Conservation (phyloP, 2,113 vertebrate species). For the Myotis yumanensis region DNA sequence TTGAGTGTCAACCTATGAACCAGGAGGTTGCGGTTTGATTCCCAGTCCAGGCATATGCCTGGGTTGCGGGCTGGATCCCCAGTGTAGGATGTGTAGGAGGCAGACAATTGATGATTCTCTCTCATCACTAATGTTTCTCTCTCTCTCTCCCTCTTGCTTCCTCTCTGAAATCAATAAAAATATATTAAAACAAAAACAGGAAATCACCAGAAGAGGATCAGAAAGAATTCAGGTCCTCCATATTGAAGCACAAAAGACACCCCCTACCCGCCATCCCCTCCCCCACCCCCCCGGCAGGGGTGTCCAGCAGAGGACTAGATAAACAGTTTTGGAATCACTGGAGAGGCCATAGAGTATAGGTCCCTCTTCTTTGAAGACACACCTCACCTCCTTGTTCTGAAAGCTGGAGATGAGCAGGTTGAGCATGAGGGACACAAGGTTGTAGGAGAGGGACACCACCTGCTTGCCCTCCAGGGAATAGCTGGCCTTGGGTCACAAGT, state of each 20-base stretch:
- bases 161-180: no score
- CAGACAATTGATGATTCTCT: no score
- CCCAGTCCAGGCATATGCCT: no score
- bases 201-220: neutral
- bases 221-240: neutral
- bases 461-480: constrained; percentile 62
- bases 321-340: no score
- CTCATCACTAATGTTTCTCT: no score
- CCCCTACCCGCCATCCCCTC: neutral
- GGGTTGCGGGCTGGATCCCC: no score
- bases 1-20: no score
- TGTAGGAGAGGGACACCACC: constrained; percentile 55
- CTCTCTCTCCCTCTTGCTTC: no score
- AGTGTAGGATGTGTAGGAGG: no score
- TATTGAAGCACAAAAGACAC: neutral
- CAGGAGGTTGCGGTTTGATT: no score
- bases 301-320: neutral
- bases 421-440: constrained; percentile 58
- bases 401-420: constrained; percentile 53
- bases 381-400: constrained; percentile 57
- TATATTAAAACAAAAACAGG: neutral
- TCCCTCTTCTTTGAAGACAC: neutral
- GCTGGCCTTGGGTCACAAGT: constrained; percentile 53
- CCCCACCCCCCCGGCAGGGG: neutral
- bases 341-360: neutral